Conservation (phyloP, 1,140 invertebrate species). For the Aphis gossypii region DNA sequence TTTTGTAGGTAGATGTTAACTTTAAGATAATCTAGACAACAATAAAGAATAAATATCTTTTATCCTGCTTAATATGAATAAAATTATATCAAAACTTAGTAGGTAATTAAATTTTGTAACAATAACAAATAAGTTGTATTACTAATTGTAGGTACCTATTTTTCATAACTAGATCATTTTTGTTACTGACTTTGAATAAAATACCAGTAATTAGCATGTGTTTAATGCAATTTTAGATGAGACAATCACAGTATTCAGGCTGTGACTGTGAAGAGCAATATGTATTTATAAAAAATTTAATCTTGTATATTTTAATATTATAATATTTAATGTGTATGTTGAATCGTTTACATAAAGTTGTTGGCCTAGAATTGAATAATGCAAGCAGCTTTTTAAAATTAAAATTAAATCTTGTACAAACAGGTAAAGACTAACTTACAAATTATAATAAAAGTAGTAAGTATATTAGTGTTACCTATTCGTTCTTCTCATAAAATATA, state of each 20-base stretch:
- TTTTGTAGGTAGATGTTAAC: not conserved
- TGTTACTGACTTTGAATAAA: no score
- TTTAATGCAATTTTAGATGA: no score
- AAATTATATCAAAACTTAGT: no score
- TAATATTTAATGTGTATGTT: not conserved
- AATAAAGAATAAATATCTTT: not conserved
- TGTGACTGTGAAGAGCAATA: no score
- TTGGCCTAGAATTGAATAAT: not conserved
- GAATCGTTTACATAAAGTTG: not conserved
- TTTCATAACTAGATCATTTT: no score
- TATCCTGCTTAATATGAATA: not conserved
- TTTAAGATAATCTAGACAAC: not conserved
- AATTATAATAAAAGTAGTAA: not conserved
- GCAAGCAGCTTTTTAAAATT: not conserved
- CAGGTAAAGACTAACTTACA: not conserved
- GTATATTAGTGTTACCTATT: not conserved
- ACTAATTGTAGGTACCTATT: not conserved
- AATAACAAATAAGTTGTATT: not conserved
- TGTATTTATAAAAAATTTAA: no score
- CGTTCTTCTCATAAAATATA: not conserved
- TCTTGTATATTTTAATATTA: no score
- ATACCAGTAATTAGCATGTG: no score
- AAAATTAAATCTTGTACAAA: not conserved
- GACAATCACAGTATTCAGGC: no score
- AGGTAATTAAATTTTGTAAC: no score